Conservation (phyloP, 2,888 invertebrate species). For the Chironomus tentans region DNA sequence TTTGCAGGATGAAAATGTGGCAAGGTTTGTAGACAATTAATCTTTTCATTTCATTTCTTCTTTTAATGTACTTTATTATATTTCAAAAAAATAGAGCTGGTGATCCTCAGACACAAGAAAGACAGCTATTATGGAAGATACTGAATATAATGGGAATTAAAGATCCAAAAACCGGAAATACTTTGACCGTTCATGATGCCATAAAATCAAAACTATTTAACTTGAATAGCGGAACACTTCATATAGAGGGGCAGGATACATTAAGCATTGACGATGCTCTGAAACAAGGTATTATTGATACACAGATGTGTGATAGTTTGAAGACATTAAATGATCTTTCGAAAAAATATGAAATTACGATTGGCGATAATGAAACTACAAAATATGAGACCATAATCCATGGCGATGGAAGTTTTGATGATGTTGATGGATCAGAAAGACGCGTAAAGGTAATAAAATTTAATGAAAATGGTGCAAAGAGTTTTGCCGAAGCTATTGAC, state of each 20-base stretch:
- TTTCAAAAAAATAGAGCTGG: neutral
- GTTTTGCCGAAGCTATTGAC: slow-evolving; percentile 80
- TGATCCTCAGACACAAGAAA: slow-evolving; percentile 7
- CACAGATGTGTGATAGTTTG: slow-evolving; percentile 30
- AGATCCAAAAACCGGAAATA: slow-evolving; percentile 45
- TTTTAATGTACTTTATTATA: neutral
- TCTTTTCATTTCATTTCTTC: neutral
- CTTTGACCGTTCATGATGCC: slow-evolving; percentile 52
- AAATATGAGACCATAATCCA: slow-evolving; percentile 37
- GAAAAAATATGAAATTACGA: slow-evolving; percentile 48
- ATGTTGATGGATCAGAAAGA: slow-evolving; percentile 55
- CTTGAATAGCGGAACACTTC: neutral
- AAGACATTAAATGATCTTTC: slow-evolving; percentile 48
- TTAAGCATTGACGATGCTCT: slow-evolving; percentile 46
- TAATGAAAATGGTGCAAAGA: slow-evolving; percentile 38
- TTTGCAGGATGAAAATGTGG: neutral
- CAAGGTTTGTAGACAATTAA: slow-evolving; percentile 9
- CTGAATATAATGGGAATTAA: slow-evolving; percentile 35
- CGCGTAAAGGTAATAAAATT: slow-evolving; percentile 59
- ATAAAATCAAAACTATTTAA: slow-evolving; percentile 32
- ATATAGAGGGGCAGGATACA: slow-evolving; percentile 42
- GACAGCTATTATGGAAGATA: slow-evolving; percentile 43
- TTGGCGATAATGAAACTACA: slow-evolving; percentile 47
- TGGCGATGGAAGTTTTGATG: slow-evolving; percentile 62
- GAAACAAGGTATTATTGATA: slow-evolving; percentile 43